These are phyloP conservation scores for Sardina pilchardus DNA, from an alignment of 2,113 vertebrate species.

Conservation along the genomic window DNA sequence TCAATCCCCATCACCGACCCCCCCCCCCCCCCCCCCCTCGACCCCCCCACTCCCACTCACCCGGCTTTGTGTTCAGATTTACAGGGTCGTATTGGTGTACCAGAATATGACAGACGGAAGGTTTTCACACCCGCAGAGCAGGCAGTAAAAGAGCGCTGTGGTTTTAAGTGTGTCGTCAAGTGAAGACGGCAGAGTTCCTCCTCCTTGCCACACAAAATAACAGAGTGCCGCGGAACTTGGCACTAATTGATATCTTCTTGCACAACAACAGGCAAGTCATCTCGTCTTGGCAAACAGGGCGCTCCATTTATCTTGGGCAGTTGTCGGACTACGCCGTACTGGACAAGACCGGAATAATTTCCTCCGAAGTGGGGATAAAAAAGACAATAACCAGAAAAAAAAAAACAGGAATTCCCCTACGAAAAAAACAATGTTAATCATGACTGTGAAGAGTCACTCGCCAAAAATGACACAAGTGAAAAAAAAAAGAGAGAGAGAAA, in stretches of 20 bases:
- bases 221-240: neutral
- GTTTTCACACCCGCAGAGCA: slow-evolving; percentile 47
- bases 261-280: neutral
- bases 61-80: slow-evolving; percentile 27
- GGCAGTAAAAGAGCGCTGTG: slow-evolving; percentile 42
- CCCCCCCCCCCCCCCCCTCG: neutral
- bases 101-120: slow-evolving; percentile 42
- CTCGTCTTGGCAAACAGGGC: too few species aligned
- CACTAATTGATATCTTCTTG: neutral
- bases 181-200: slow-evolving; percentile 37
- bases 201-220: slow-evolving; percentile 25
- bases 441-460: too few species aligned
- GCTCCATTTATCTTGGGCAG: too few species aligned
- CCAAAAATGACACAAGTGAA: too few species aligned
- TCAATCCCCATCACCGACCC: slow-evolving; percentile 31
- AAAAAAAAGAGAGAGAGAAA: neutral
- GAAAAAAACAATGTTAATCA: too few species aligned
- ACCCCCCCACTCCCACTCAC: neutral
- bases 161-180: slow-evolving; percentile 43
- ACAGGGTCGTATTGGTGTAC: slow-evolving; percentile 30
- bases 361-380: too few species aligned
- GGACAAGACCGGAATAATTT: too few species aligned
- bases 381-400: too few species aligned
- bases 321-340: too few species aligned
- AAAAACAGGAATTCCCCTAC: too few species aligned